Base-by-base conservation (phyloP, 2,888 invertebrate genomes). In the Didymodactylos carnosus region DNA sequence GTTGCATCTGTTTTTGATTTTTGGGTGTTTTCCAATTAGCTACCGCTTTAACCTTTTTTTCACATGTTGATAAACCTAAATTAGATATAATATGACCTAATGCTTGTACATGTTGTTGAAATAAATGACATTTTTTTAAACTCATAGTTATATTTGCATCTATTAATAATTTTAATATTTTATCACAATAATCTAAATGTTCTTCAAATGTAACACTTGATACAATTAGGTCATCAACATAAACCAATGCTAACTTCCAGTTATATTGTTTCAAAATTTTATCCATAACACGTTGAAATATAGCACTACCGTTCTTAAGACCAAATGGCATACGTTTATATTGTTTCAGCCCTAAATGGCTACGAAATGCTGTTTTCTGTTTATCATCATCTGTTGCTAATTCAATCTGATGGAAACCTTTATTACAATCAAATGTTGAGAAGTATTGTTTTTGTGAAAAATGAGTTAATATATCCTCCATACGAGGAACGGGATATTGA, bases 181-280 rank as follows among this genome's bases (percentile, higher is more conserved):
- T 35, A 16, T 14, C 11, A 43, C 73, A 11, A 43, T 75, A 71
- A 19, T 53, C 16, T 4, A n/a, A 16, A 69, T 75, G 75, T 25
- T 73, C 71, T 35, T 25, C 43, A 16, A 23, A 1, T 19, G 3
- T 51, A 2, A 43, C 3, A 46, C 46, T 46, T 19, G n/a, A 75
- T 11, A 75, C 29, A 5, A 75, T n/a, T 29, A 75, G 53, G 39
- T 75, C 73, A 72, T 75, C 75, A 35, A 75, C 25, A 40, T 73
- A 75, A 3, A 75, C 70, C 43, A 75, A 69, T 10, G 14, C 46
- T 39, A 49, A 51, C 25, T 53, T 23, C 16, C 72, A 72, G 0
- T 73, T 5, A 8, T 41, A 41, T 41, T 41, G 3, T 16, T 43
- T 14, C 14, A 43, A 43, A 43, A 43, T 19, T 19, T n/a, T n/a